These are phyloP conservation scores for Psilopsiagon aymara DNA, from an alignment of 2,113 vertebrate genomes.

Conservation along the genomic window DNA sequence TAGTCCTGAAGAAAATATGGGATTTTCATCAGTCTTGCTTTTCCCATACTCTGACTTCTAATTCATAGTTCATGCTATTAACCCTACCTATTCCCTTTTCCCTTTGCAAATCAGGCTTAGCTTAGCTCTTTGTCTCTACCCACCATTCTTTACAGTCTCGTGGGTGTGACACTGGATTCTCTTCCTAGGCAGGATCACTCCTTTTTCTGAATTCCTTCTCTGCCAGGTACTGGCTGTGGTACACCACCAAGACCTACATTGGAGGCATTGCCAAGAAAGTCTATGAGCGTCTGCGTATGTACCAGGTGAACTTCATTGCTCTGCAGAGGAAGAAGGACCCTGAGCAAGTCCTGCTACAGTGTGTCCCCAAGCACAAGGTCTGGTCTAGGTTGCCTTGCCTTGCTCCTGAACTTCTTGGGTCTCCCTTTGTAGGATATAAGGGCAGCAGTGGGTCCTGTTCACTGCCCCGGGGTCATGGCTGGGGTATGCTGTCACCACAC, in stretches of 20 bases:
- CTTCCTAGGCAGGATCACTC: neutral
- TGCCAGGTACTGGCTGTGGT: constrained; percentile 97
- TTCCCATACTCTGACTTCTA: neutral
- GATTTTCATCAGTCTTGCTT: neutral
- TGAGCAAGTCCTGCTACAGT: constrained; percentile 92
- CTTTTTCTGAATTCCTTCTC: neutral
- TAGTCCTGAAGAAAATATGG: neutral
- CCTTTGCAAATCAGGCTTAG: neutral
- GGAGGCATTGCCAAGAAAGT: constrained; percentile 86
- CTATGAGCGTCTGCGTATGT: constrained; percentile 89
- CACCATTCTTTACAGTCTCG: neutral
- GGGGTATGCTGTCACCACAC: neutral
- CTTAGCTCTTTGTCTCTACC: neutral
- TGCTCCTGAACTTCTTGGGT: neutral
- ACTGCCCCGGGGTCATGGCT: neutral
- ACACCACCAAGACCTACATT: constrained; percentile 87
- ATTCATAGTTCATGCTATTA: neutral
- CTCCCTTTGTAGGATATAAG: neutral
- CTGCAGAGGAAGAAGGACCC: constrained; percentile 91
- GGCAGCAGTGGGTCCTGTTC: neutral
- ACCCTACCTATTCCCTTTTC: neutral
- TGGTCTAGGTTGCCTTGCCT: neutral
- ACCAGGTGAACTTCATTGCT: constrained; percentile 92
- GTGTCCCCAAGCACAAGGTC: constrained; percentile 89
- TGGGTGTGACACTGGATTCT: neutral